Conservation (phyloP, 2,113 vertebrate species). For the Callospermophilus lateralis region DNA sequence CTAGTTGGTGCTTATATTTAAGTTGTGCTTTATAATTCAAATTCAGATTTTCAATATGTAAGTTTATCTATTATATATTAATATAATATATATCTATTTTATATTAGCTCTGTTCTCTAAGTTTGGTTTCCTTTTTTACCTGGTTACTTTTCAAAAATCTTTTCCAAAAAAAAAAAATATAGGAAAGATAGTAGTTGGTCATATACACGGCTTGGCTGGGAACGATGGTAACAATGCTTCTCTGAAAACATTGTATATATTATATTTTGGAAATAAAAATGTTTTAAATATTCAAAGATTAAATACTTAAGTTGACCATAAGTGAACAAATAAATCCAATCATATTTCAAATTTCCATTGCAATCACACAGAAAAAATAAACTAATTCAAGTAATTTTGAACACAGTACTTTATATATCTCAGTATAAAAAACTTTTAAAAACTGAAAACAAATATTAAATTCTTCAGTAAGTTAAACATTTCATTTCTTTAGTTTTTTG, state of each 20-base stretch:
- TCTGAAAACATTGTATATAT: background rate
- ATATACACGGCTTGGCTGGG: background rate
- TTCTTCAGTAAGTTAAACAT: background rate
- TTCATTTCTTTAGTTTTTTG: too few species aligned
- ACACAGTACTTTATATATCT: background rate
- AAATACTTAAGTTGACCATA: background rate
- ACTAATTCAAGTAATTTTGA: background rate
- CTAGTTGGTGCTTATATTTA: background rate
- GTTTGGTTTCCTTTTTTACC: background rate
- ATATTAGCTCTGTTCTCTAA: background rate
- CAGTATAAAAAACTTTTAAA: background rate
- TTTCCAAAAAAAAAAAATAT: background rate
- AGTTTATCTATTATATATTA: too few species aligned
- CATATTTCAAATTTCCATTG: background rate
- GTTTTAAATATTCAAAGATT: conserved; percentile 22
- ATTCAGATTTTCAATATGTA: background rate
- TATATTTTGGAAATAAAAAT: background rate
- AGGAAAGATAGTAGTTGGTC: background rate
- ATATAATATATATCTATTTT: background rate
- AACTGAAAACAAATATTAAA: background rate
- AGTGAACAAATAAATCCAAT: background rate
- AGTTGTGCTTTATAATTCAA: background rate
- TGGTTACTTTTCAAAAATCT: background rate
- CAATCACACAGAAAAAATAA: background rate
- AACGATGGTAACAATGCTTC: background rate